Evolutionary conservation across 2,797 vertebrate species (phyloP).

Genomic region (Pagetopsis macropterus): DNA sequence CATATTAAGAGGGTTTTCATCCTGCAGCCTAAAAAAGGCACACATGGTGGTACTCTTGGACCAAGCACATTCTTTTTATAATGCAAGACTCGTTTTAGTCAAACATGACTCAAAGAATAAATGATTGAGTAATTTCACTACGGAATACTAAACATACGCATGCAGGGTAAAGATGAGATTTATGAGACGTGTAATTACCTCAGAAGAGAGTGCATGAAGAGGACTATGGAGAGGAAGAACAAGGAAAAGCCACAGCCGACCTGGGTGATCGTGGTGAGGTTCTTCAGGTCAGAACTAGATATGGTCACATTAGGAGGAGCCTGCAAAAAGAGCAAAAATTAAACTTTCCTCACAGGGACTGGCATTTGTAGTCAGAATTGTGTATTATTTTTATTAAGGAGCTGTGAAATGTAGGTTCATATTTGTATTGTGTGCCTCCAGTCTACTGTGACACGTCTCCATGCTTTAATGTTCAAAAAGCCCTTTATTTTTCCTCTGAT

Average conservation of each 20-base stretch:
- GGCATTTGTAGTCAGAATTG: neutral
- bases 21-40: neutral
- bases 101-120: neutral
- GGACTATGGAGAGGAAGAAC: constrained; percentile 72
- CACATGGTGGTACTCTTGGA: no score
- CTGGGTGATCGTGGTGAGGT: constrained; percentile 77
- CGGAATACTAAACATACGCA: neutral
- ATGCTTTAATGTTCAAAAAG: no score
- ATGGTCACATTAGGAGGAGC: constrained; percentile 46
- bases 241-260: constrained; percentile 80
- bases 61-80: no score
- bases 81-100: neutral
- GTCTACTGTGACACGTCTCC: no score
- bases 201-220: constrained; percentile 78
- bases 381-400: neutral
- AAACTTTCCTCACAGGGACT: neutral
- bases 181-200: constrained; percentile 57
- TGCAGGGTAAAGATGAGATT: neutral
- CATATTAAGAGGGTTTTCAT: neutral
- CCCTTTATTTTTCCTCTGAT: no score
- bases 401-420: neutral
- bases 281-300: constrained; percentile 50
- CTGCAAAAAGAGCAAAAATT: constrained; percentile 45
- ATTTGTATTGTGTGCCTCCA: no score
- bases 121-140: neutral